Evolutionary conservation across 2,888 invertebrate species (phyloP), one percentile per base, ranked within the genome.

Genomic region (Apamea anceps): DNA sequence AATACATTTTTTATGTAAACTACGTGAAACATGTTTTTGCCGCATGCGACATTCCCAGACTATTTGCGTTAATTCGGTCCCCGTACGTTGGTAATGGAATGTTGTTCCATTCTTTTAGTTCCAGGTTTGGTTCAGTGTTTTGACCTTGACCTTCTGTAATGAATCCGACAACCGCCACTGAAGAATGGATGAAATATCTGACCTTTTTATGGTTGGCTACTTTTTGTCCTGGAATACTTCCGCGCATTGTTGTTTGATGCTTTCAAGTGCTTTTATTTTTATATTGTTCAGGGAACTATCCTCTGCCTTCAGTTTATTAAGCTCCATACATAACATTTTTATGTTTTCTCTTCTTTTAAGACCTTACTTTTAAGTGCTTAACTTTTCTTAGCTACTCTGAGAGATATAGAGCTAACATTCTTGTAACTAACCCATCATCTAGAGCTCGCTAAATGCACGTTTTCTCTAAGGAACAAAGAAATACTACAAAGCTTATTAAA

Each of bases 401-500:
- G 18, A 74, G 42, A 21, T 68, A 63, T 66, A 51, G 28, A 51
- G 7, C 45, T 79, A 48, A 73, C 28, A 51, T 75, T 37, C 25
- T 74, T 80, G 3, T 45, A n/a, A 60, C 7, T 48, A 72, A 72
- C 28, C 65, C 62, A 62, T 66, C 65, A 75, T 60, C n/a, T 54
- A n/a, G n/a, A 62, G 42, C n/a, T 68, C n/a, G 51, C 25, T 63
- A 66, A 73, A 57, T 71, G 65, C 37, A 67, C n/a, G 32, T 75
- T 82, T 60, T 75, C 18, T 66, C 42, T 75, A 48, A 79, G 54
- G 15, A 77, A 82, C 79, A 85, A 85, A 82, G 60, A 72, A 82
- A 81, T 73, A 72, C 60, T 82, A 85, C n/a, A 82, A 86, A 82
- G 86, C 85, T 85, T 86, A 87, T 86, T 89, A 87, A 82, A 90